A percentile compares a stretch with the other conserved stretches of the same genome.
phyloP scores from a whole-genome alignment of 2,888 invertebrate species.

The Pristionchus arcanus region DNA sequence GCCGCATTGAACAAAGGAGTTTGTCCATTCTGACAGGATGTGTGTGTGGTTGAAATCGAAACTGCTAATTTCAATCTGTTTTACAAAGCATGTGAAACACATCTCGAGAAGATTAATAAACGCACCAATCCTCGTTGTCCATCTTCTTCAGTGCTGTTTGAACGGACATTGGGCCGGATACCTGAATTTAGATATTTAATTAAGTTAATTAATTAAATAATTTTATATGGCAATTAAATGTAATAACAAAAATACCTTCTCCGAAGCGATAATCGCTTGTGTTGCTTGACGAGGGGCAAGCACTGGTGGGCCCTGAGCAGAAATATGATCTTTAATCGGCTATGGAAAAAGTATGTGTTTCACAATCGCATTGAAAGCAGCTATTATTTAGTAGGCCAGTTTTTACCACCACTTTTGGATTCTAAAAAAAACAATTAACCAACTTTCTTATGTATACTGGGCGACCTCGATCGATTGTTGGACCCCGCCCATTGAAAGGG shows the following conservation, averaged over 20 bases:
- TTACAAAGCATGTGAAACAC: not conserved
- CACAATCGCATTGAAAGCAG: not conserved
- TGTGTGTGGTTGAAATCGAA: too few relatives aligned
- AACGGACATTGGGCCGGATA: constrained; percentile 53
- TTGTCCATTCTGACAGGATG: too few relatives aligned
- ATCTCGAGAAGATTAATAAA: not conserved
- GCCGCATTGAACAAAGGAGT: too few relatives aligned
- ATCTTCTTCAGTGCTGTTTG: constrained; percentile 64
- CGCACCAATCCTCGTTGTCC: constrained; percentile 66
- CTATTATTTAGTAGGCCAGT: too few relatives aligned
- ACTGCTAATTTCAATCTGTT: too few relatives aligned
- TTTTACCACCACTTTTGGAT: too few relatives aligned
- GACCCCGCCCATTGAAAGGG: not conserved
- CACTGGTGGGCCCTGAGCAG: constrained; percentile 39
- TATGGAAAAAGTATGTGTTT: not conserved
- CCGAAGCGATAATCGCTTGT: constrained; percentile 12
- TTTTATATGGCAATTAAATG: not conserved
- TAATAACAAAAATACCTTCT: not conserved
- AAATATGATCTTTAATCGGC: not conserved
- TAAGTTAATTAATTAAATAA: not conserved
- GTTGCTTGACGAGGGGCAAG: constrained; percentile 48
- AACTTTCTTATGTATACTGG: too few relatives aligned
- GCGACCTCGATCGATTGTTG: too few relatives aligned
- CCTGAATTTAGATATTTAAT: not conserved
- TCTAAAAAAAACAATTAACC: too few relatives aligned